These are phyloP conservation scores for Cheirogaleus medius DNA, from an alignment of 2,113 vertebrate genomes.

Conservation along the genomic window DNA sequence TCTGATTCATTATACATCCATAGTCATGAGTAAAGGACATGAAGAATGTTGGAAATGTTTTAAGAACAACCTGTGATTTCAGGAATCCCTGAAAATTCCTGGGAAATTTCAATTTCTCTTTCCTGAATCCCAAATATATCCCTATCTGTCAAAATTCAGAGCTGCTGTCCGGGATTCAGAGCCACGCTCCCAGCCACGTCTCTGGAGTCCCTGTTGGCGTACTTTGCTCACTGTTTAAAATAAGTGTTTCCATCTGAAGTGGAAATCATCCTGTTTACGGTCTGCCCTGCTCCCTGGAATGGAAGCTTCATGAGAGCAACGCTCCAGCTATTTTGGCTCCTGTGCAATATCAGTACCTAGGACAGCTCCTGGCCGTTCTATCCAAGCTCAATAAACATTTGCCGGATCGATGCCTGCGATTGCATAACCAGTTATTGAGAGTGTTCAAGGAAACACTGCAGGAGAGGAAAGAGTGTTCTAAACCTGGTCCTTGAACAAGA, in stretches of 20 bases:
- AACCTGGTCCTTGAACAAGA: not conserved
- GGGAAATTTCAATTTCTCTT: not conserved
- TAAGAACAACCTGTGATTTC: not conserved
- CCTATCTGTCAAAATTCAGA: not conserved
- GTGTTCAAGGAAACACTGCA: too few relatives aligned
- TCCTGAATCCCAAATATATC: not conserved
- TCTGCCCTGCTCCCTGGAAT: accelerated
- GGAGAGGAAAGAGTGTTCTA: not conserved
- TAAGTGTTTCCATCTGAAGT: not conserved
- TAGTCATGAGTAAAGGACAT: not conserved
- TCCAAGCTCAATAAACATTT: accelerated
- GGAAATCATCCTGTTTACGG: not conserved
- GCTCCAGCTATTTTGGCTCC: accelerated
- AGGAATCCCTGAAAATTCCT: not conserved
- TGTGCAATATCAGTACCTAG: accelerated
- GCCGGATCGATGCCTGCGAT: not conserved
- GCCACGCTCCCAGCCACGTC: too few relatives aligned
- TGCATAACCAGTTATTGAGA: accelerated
- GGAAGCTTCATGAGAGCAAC: not conserved
- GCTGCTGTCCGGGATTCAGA: too few relatives aligned
- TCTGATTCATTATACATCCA: not conserved
- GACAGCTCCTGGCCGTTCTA: not conserved
- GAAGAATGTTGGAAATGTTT: not conserved
- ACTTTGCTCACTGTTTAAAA: too few relatives aligned
- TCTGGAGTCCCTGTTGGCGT: accelerated